A percentile compares a stretch with the other conserved stretches of the same genome.
These are phyloP conservation scores for Artibeus jamaicensis DNA, from an alignment of 2,797 vertebrate genomes.

Conservation along the genomic window DNA sequence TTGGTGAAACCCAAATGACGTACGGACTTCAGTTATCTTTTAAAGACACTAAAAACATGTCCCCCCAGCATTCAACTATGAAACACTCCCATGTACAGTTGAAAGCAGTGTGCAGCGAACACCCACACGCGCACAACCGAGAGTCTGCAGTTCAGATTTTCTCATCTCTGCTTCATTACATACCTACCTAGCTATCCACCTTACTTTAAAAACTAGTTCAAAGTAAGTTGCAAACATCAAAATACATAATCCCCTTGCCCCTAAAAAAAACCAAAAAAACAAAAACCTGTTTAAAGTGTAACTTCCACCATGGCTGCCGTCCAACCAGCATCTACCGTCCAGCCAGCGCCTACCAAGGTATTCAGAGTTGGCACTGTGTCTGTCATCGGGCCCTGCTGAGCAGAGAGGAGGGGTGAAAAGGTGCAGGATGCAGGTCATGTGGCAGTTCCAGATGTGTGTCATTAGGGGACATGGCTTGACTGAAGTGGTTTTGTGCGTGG, in stretches of 20 bases:
- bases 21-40: not conserved
- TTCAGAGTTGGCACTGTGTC: not conserved
- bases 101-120: not conserved
- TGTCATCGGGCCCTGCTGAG: not conserved
- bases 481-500: not conserved
- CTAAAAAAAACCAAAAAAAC: not conserved
- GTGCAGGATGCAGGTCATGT: not conserved
- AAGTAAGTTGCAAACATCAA: not conserved
- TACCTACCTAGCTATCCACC: not conserved
- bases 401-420: not conserved
- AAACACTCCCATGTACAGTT: not conserved
- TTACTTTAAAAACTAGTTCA: conserved; percentile 20
- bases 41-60: not conserved
- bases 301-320: not conserved
- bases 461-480: not conserved
- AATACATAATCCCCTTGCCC: fast-evolving
- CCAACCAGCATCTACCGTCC: fast-evolving
- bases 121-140: not conserved
- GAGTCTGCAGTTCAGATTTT: not conserved
- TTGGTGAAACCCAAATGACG: not conserved
- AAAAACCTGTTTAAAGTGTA: not conserved
- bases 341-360: fast-evolving
- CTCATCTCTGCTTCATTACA: not conserved
- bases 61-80: not conserved
- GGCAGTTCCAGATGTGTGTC: not conserved